Percentiles rank a stretch among this genome's conserved stretches.
Conservation (phyloP, 2,888 invertebrate species). For the Apamea anceps region DNA sequence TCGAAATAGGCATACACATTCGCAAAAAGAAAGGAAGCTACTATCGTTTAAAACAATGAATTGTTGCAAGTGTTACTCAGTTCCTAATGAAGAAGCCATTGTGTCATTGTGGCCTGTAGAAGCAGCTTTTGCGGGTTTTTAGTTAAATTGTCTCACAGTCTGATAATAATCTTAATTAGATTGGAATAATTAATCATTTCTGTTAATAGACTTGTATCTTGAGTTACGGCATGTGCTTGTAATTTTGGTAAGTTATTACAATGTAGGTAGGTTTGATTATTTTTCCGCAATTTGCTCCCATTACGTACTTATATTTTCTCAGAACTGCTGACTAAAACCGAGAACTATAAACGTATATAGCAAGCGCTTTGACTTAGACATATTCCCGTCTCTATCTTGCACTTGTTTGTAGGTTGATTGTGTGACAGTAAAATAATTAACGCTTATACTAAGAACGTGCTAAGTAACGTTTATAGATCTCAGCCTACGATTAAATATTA, state of each 20-base stretch:
- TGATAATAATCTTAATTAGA: slow-evolving; percentile 42
- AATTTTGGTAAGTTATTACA: neutral
- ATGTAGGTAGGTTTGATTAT: neutral
- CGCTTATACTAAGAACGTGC: neutral
- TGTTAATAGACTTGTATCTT: slow-evolving; percentile 19
- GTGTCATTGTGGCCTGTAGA: slow-evolving; percentile 48
- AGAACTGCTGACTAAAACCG: neutral
- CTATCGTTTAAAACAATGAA: slow-evolving; percentile 51
- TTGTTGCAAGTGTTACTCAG: slow-evolving; percentile 28
- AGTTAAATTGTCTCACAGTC: slow-evolving; percentile 36
- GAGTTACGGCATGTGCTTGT: neutral
- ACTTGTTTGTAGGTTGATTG: neutral
- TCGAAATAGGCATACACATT: neutral
- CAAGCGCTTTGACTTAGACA: neutral
- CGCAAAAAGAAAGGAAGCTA: slow-evolving; percentile 37
- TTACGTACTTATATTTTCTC: neutral
- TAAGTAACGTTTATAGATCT: neutral
- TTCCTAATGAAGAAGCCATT: slow-evolving; percentile 55
- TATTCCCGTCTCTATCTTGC: neutral
- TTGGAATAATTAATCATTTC: slow-evolving; percentile 27
- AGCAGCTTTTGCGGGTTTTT: slow-evolving; percentile 39
- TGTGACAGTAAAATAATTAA: neutral
- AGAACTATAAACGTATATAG: neutral
- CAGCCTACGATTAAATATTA: neutral
- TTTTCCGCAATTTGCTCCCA: neutral